These are phyloP conservation scores for Dryadula phaetusa DNA, from an alignment of 2,888 invertebrate species.

Conservation along the genomic window DNA sequence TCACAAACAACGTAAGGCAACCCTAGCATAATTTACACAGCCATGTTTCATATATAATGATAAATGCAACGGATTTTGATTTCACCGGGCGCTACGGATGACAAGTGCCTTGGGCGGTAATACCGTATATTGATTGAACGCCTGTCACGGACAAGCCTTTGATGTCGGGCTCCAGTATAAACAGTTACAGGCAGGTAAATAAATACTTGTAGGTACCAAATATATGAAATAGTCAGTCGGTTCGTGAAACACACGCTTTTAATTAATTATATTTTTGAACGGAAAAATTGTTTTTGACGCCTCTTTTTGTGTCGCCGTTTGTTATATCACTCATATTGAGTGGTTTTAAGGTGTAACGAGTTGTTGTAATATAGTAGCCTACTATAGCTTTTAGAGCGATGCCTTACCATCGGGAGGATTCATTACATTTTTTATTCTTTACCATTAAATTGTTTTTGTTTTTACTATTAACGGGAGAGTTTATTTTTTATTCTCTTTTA, in stretches of 20 bases:
- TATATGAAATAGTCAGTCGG: background rate
- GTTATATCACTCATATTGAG: background rate
- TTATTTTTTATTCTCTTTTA: no score
- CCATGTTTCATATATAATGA: constrained; percentile 9
- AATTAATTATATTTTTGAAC: background rate
- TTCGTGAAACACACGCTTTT: background rate
- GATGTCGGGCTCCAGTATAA: constrained; percentile 21
- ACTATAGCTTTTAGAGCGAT: no score
- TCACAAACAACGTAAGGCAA: background rate
- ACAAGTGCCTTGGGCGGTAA: constrained; percentile 32
- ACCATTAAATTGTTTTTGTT: no score
- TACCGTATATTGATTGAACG: constrained; percentile 27
- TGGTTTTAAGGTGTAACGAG: no score
- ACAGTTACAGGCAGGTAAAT: constrained; percentile 20
- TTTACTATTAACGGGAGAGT: no score
- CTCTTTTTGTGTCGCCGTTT: background rate
- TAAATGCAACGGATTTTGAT: constrained; percentile 19
- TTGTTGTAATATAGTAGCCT: no score
- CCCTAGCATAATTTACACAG: constrained; percentile 9
- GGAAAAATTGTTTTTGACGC: background rate
- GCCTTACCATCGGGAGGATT: no score
- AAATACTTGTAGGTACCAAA: constrained; percentile 7
- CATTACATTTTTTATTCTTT: no score
- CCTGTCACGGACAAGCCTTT: constrained; percentile 27
- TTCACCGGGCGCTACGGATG: constrained; percentile 21